Percentiles rank a stretch among this genome's conserved stretches.
phyloP scores from a whole-genome alignment of 2,888 invertebrate genomes.

The Pterostichus madidus region DNA sequence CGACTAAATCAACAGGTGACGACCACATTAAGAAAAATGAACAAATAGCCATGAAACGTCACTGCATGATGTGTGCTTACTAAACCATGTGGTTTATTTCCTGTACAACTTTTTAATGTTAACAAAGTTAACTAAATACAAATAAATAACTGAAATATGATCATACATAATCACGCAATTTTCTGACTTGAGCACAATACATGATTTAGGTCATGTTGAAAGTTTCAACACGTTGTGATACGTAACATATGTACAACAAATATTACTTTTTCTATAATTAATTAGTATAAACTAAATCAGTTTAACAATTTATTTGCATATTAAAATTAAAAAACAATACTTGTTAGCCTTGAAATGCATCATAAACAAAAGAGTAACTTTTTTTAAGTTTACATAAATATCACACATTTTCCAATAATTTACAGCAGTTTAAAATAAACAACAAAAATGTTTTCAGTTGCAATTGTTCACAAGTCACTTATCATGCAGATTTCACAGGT shows the following conservation, averaged over 20 bases:
- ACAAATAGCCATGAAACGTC: constrained; percentile 44
- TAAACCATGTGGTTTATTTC: constrained; percentile 14
- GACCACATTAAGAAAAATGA: constrained; percentile 35
- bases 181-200: not conserved
- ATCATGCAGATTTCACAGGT: constrained; percentile 18
- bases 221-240: not conserved
- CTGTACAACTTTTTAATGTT: constrained; percentile 18
- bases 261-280: not conserved
- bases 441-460: not conserved
- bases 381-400: constrained; percentile 29
- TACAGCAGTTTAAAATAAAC: not conserved
- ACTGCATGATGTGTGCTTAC: constrained; percentile 10
- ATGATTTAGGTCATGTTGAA: constrained; percentile 13
- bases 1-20: constrained; percentile 27
- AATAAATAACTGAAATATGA: constrained; percentile 1
- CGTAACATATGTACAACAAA: not conserved
- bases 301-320: not conserved
- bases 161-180: not conserved
- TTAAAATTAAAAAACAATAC: constrained; percentile 18
- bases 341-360: constrained; percentile 15
- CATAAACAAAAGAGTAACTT: not conserved
- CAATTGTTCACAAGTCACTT: constrained; percentile 11
- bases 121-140: not conserved
- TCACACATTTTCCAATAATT: constrained; percentile 30
- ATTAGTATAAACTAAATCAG: too few species aligned